Percentiles rank a stretch among this genome's conserved stretches.
phyloP scores from a whole-genome alignment of 2,888 invertebrate genomes.

The Dimorphilus gyrociliatus region DNA sequence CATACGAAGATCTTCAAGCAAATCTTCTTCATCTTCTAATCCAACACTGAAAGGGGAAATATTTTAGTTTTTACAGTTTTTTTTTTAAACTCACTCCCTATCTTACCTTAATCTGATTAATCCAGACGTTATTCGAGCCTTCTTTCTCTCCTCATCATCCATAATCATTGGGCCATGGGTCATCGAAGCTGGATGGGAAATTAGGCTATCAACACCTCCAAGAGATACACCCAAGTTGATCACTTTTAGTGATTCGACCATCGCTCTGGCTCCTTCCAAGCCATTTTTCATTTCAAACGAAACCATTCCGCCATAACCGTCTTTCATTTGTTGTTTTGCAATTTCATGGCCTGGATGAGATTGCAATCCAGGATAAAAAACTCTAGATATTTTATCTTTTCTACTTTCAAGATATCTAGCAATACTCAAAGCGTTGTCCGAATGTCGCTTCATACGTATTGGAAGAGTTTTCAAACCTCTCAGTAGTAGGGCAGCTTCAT shows the following conservation, averaged over 20 bases:
- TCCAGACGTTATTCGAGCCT: slow-evolving; percentile 64
- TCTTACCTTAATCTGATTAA: slow-evolving; percentile 54
- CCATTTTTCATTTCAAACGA: slow-evolving; percentile 70
- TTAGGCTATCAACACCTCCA: slow-evolving; percentile 84
- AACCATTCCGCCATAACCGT: slow-evolving; percentile 83
- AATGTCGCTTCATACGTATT: no score
- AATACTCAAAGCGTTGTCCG: no score
- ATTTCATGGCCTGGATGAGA: slow-evolving; percentile 24
- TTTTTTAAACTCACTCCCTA: no score
- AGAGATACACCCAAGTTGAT: slow-evolving; percentile 61
- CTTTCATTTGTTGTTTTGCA: slow-evolving; percentile 51
- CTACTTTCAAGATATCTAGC: no score
- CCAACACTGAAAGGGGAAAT: no score
- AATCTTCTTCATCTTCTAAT: slow-evolving; percentile 66
- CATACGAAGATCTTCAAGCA: slow-evolving; percentile 63
- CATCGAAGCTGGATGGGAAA: slow-evolving; percentile 81
- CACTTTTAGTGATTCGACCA: no score
- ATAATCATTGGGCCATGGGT: slow-evolving; percentile 68
- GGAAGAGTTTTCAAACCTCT: no score
- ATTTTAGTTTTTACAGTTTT: no score
- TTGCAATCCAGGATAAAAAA: slow-evolving; percentile 54
- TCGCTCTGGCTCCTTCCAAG: slow-evolving; percentile 54
- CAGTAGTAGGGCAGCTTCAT: no score
- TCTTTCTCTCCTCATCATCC: slow-evolving; percentile 52
- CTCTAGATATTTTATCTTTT: slow-evolving; percentile 57